Evolutionary conservation across 2,888 invertebrate genomes (phyloP).

Genomic region (Tachina fera): DNA sequence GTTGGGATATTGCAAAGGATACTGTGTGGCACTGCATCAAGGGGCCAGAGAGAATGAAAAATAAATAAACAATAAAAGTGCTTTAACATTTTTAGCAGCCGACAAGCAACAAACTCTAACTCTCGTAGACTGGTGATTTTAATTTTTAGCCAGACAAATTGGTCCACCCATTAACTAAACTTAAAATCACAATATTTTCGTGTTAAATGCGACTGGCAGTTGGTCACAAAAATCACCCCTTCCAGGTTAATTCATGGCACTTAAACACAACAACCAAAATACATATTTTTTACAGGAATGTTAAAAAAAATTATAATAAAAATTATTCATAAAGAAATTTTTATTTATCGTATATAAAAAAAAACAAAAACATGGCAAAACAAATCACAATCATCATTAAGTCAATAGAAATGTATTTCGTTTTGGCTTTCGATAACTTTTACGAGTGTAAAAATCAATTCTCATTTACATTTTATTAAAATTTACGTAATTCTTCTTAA

Average conservation of each 20-base stretch:
- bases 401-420: conserved; percentile 56
- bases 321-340: conserved; percentile 6
- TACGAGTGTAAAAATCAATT: conserved; percentile 27
- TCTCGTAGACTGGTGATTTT: conserved; percentile 1
- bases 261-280: conserved; percentile 6
- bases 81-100: neutral
- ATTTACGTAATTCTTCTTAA: conserved; percentile 54
- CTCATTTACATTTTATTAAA: conserved; percentile 48
- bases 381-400: conserved; percentile 68
- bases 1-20: neutral
- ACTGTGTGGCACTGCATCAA: neutral
- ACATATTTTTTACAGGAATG: conserved; percentile 4
- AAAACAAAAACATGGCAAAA: conserved; percentile 32
- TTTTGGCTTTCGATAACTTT: neutral
- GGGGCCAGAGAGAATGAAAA: neutral
- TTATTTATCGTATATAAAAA: neutral
- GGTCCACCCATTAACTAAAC: conserved; percentile 29
- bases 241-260: neutral
- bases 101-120: neutral
- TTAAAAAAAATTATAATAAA: neutral
- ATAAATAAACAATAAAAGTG: neutral
- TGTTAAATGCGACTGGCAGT: neutral
- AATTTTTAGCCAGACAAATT: conserved; percentile 50
- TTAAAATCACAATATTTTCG: conserved; percentile 24
- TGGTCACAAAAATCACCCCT: conserved; percentile 17